phyloP scores from a whole-genome alignment of 1,140 invertebrate genomes.

The Drosophila pseudoananassae region DNA sequence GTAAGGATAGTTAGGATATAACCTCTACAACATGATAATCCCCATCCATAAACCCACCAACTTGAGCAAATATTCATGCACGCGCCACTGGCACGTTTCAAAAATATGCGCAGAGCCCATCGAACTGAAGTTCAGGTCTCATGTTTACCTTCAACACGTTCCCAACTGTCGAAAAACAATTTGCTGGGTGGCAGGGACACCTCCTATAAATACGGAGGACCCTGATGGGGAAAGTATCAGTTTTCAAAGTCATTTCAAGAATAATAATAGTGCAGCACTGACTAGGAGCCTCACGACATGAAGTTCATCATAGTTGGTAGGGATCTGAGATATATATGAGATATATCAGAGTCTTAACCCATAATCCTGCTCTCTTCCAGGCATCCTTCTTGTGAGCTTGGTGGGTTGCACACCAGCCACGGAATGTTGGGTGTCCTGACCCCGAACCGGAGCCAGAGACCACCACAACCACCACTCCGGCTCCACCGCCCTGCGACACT shows the following conservation, averaged over 20 bases:
- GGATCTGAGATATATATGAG: background rate
- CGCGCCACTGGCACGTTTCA: slow-evolving; percentile 18
- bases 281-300: background rate
- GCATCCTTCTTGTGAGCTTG: slow-evolving; percentile 13
- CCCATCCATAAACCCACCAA: background rate
- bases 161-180: background rate
- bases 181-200: too few species aligned
- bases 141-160: slow-evolving; percentile 9
- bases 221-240: slow-evolving; percentile 3
- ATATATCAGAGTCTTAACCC: background rate
- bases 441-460: background rate
- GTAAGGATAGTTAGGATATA: background rate
- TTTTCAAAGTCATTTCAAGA: background rate
- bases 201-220: slow-evolving; percentile 12
- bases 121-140: slow-evolving; percentile 3
- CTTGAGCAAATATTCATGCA: slow-evolving; percentile 9
- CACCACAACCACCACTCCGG: background rate
- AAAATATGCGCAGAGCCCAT: slow-evolving; percentile 1
- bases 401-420: background rate
- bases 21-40: too few species aligned
- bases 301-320: slow-evolving; percentile 7
- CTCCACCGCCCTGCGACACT: background rate
- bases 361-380: background rate
- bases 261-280: too few species aligned
- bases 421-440: slow-evolving; percentile 11